Base-by-base conservation (phyloP, 2,113 vertebrate genomes). In the Heterotis niloticus region DNA sequence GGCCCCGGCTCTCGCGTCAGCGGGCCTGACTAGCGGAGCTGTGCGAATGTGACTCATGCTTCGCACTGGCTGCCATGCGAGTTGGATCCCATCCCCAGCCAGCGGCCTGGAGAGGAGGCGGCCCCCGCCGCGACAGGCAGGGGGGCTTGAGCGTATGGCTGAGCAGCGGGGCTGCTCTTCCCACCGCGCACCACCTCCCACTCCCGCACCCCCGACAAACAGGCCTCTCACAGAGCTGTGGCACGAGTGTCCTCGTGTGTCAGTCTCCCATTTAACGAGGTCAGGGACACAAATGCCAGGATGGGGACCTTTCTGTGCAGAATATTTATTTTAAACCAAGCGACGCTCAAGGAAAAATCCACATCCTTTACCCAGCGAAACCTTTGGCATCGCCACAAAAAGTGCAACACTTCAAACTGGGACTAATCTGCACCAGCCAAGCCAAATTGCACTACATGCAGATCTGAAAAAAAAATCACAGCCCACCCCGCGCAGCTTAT, bases 11-110 rank as follows among this genome's bases (percentile, higher is more conserved):
- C 84, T 84, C 81, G 89, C 91, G 92, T 90, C 79, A 87, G 89
- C 86, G 88, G 88, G 92, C 89, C 92, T 93, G 94, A 94, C 93
- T 94, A 95, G 91, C 84, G 85, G 90, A 89, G 91, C 89, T 91
- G 91, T 90, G 91, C 92, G 91, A 90, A 91, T 92, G 88, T 91
- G 91, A 93, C 90, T 91, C 86, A 87, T 91, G 90, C 88, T 93
- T 88, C 89, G 87, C 34, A 44, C 34, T 44, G 92, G 93, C 90
- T 92, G 95, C 89, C 75, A 71, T 83, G 86, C 82, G 83, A 88
- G 23, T 74, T 3, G 23, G 20, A 54, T 26, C 87, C 86, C 88
- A 84, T 89, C 88, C 86, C 89, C 82, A 88, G 90, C 89, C 91
- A 92, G 90, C 91, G 89, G 88, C 87, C 92, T 91, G 90, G 90